Base-by-base conservation (phyloP, 1,140 invertebrate species). In the Leptinotarsa undecemlineata region DNA sequence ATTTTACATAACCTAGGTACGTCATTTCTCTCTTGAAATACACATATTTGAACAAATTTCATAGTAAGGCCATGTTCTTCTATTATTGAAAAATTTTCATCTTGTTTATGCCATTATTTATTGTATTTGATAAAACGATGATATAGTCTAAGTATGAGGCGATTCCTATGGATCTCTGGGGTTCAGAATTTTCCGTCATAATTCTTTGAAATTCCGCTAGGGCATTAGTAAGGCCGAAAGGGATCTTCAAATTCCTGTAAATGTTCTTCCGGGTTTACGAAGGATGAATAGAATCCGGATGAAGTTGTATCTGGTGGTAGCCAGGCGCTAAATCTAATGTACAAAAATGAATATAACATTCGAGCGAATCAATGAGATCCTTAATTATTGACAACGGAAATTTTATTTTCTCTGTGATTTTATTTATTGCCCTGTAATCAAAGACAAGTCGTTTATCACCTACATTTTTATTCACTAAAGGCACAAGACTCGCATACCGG, bases 91-190 rank as follows among this genome's bases (percentile, higher is more conserved):
- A 63, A 3, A 82, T 78, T 66, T 81, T 21, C 13, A 77, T n/a
- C n/a, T n/a, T n/a, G n/a, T n/a, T n/a, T n/a, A n/a, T n/a, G 21
- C 2, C 21, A 1, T 21, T 21, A 21, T 2, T 21, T 2, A 21
- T 21, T 21, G 2, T 21, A 2, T 17, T 66, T 17, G 79, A 81
- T 17, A 80, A 82, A 42, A 88, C 79, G 1, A 88, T 68, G 1
- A 88, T 78, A 68, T 87, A 84, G 64, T 87, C 85, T 21, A 85
- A 23, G 51, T 83, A 85, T n/a, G 81, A 48, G 14, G 19, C 48
- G 15, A 70, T 70, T 48, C 47, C 26, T 26, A 48, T 1, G 20
- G 5, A 15, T 67, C 15, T 6, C 5, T 72, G 33, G 4, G 64
- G 64, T 26, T 68, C 20, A 69, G 66, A 69, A 20, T 67, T 74